Evolutionary conservation across 2,797 vertebrate species (phyloP), one percentile per base, ranked within the genome.

Genomic region (Allobates femoralis): DNA sequence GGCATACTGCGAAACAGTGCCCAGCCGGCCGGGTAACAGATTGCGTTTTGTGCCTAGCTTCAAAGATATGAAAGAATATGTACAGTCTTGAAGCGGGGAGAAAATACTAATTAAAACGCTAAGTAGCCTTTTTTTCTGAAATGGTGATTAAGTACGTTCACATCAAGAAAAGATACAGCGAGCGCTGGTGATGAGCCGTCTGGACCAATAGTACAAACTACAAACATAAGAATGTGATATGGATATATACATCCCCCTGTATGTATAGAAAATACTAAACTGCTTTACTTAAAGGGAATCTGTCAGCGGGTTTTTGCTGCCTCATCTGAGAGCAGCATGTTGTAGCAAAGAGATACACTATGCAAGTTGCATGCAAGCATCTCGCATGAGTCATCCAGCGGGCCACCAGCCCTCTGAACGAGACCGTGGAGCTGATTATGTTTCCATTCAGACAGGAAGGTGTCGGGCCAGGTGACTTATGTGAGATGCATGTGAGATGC

Each of bases 41-140:
- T 50, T 74, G 71, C 71, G 26, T 15, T 50, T n/a, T 74, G 71
- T 74, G 34, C 71, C 41, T 15, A 15, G 23, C 37, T 46, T 46
- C 37, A 41, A 71, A n/a, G 19, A 71, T 32, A 71, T 37, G 67
- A 71, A 71, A 71, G 67, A n/a, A 41, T 71, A 41, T 41, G 67
- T n/a, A 71, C 34, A n/a, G 67, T 41, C 34, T 71, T n/a, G 34
- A n/a, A 46, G 34, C 7, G 23, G 3, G 10, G 21, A 71, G 67
- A 71, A 37, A 71, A 71, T 41, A 41, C 67, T 71, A 14, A 71
- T 71, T 41, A 21, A 71, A 71, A 41, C 41, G 67, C 67, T 41
- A 23, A 46, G 34, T 41, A 71, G 34, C 3, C n/a, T 28, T 62
- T 28, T 62, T 28, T 69, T 34, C 66, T 69, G 18, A 34, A 69